These are phyloP conservation scores for Cantharis lateralis DNA, from an alignment of 2,888 invertebrate species.

Conservation along the genomic window DNA sequence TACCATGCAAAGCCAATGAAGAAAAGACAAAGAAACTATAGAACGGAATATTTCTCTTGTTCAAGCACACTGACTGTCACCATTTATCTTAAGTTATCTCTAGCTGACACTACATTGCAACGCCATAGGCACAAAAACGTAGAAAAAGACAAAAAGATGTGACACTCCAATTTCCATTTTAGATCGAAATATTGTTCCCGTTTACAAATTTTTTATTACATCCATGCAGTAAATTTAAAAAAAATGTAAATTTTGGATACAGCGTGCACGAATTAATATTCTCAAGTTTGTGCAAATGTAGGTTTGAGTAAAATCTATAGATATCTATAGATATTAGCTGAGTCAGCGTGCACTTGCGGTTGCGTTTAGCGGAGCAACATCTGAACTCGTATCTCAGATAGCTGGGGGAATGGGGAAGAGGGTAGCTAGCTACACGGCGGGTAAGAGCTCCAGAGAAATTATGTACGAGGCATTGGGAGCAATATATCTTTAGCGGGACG, in stretches of 20 bases:
- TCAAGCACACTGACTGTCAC: slow-evolving; percentile 50
- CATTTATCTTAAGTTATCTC: slow-evolving; percentile 55
- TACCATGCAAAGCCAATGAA: slow-evolving; percentile 40
- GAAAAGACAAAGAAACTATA: slow-evolving; percentile 49
- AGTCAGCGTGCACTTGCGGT: slow-evolving; percentile 30
- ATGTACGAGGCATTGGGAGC: slow-evolving; percentile 60
- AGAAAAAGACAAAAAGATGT: slow-evolving; percentile 55
- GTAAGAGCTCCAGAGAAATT: slow-evolving; percentile 53
- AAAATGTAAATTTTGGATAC: background rate
- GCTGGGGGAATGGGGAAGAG: slow-evolving; percentile 33
- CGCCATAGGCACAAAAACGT: slow-evolving; percentile 50
- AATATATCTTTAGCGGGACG: slow-evolving; percentile 57
- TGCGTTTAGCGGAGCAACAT: slow-evolving; percentile 36
- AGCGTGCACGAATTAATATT: background rate
- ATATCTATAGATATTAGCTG: slow-evolving; percentile 29
- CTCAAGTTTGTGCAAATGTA: background rate
- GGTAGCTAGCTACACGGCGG: slow-evolving; percentile 37
- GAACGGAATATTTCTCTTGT: slow-evolving; percentile 53
- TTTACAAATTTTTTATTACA: slow-evolving; percentile 13
- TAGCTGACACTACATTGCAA: slow-evolving; percentile 49
- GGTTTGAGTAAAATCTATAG: slow-evolving; percentile 6
- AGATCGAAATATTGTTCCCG: slow-evolving; percentile 52
- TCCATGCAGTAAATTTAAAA: background rate
- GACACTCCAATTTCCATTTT: slow-evolving; percentile 58
- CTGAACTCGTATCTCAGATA: slow-evolving; percentile 39